phyloP scores from a whole-genome alignment of 2,113 vertebrate species.

The Oryzias curvinotus region DNA sequence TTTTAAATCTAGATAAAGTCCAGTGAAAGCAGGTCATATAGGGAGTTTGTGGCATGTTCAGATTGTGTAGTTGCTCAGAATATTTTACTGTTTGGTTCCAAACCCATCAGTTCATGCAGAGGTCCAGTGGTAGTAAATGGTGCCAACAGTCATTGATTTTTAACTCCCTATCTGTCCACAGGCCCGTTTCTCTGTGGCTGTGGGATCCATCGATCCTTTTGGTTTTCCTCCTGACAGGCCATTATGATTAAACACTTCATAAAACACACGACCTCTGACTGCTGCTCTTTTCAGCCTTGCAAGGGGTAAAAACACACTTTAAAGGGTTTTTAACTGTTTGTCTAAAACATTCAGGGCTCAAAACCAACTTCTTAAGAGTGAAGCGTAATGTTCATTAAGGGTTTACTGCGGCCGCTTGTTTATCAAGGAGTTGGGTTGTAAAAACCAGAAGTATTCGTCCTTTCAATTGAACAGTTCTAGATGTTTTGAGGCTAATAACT shows the following conservation, averaged over 20 bases:
- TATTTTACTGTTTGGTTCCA: background rate
- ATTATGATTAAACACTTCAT: conserved; percentile 5
- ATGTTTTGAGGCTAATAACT: no score
- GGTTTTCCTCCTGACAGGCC: conserved; percentile 11
- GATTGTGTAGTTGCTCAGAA: conserved; percentile 2
- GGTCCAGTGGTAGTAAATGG: conserved; percentile 19
- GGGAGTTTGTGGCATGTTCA: background rate
- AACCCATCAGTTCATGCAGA: conserved; percentile 21
- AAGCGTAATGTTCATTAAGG: no score
- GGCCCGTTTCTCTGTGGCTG: conserved; percentile 7
- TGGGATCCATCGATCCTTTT: conserved; percentile 27
- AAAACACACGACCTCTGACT: background rate
- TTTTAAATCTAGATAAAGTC: conserved; percentile 16
- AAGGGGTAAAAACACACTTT: background rate
- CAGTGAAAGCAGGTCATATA: conserved; percentile 11
- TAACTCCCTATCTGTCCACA: conserved; percentile 25
- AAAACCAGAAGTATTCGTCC: no score
- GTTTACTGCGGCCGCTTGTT: no score
- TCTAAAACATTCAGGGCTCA: no score
- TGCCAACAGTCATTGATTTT: conserved; percentile 46
- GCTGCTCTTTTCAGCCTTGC: background rate
- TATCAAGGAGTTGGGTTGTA: no score
- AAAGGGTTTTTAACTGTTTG: background rate
- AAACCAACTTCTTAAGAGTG: no score
- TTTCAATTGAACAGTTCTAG: no score